Conservation (phyloP, 2,113 vertebrate species). For the Lamprotornis superbus region DNA sequence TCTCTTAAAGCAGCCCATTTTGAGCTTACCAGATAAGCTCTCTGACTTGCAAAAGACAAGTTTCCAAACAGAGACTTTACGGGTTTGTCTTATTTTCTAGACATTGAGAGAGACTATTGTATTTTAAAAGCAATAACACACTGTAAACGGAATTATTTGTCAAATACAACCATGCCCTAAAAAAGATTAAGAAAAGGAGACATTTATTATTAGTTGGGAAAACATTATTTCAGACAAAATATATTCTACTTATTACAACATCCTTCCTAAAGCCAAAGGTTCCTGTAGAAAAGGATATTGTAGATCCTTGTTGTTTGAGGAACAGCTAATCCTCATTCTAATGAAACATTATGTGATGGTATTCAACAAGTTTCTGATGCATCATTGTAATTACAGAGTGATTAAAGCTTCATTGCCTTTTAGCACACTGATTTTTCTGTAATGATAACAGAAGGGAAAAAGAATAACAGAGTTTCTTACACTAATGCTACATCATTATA, state of each 20-base stretch:
- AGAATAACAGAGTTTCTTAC: neutral
- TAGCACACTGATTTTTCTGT: neutral
- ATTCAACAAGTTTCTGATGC: neutral
- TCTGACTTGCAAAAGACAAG: neutral
- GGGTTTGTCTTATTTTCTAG: neutral
- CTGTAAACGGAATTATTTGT: neutral
- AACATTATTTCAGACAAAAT: accelerated
- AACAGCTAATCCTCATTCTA: neutral
- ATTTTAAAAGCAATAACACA: neutral
- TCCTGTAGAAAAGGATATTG: neutral
- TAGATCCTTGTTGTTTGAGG: neutral
- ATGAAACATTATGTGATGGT: neutral
- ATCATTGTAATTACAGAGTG: neutral
- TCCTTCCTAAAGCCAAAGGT: neutral
- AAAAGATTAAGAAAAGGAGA: neutral
- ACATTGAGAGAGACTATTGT: neutral
- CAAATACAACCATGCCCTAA: neutral
- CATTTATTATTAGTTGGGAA: neutral
- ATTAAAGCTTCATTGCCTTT: neutral
- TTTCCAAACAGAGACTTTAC: neutral
- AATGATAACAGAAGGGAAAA: neutral
- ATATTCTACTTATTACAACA: neutral
- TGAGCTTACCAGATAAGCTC: neutral
- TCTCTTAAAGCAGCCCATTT: neutral
- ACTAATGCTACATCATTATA: neutral